These are phyloP conservation scores for Volucella zonaria DNA, from an alignment of 2,888 invertebrate genomes.

Conservation along the genomic window DNA sequence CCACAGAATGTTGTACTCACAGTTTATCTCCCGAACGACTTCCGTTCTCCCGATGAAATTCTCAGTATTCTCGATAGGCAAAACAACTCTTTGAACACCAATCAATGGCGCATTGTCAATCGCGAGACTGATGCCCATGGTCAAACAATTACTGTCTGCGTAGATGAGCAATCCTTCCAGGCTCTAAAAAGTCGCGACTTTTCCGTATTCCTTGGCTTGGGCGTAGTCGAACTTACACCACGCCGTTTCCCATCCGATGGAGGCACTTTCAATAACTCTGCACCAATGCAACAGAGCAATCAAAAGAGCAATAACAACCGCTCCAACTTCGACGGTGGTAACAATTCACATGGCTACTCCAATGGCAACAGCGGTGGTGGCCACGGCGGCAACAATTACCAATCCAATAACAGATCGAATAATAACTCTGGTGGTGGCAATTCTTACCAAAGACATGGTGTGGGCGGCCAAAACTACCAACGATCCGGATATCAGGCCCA, in stretches of 20 bases:
- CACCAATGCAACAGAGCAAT: neutral
- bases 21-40: constrained; percentile 61
- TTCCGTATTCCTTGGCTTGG: constrained; percentile 62
- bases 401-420: constrained; percentile 28
- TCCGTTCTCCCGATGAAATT: constrained; percentile 62
- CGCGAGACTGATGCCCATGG: constrained; percentile 58
- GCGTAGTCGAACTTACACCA: constrained; percentile 56
- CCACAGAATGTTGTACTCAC: constrained; percentile 49
- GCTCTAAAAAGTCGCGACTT: constrained; percentile 63
- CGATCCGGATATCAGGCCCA: constrained; percentile 53
- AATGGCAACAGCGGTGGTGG: constrained; percentile 18
- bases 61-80: constrained; percentile 65
- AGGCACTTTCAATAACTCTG: constrained; percentile 18
- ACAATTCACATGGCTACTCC: neutral
- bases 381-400: constrained; percentile 38
- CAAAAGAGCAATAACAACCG: neutral
- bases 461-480: constrained; percentile 35
- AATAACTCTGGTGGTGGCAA: constrained; percentile 45
- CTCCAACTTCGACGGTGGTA: constrained; percentile 11
- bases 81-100: constrained; percentile 43
- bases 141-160: constrained; percentile 64
- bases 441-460: constrained; percentile 37
- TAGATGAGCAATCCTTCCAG: constrained; percentile 65
- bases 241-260: constrained; percentile 27
- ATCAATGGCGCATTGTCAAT: constrained; percentile 61